Evolutionary conservation across 1,140 invertebrate genomes (phyloP).

Genomic region (Panagrolaimus sp.): DNA sequence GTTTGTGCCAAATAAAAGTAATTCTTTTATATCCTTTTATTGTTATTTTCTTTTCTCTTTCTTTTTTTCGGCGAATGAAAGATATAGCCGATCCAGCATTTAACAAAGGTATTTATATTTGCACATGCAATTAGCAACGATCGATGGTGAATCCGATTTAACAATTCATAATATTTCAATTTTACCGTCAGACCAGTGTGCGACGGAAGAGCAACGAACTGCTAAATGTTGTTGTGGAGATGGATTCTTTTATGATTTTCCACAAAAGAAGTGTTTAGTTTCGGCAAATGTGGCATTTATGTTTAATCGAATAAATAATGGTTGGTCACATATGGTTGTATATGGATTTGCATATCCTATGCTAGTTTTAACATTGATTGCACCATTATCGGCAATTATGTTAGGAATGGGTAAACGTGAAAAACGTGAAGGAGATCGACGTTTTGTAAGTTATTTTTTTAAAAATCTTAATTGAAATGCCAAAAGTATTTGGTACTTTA

Average conservation of each 20-base stretch:
- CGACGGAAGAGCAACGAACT: slow-evolving; percentile 54
- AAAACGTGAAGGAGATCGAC: slow-evolving; percentile 51
- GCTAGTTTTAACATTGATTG: slow-evolving; percentile 50
- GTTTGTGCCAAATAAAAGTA: no score
- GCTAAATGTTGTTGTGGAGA: slow-evolving; percentile 57
- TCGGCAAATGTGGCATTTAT: slow-evolving; percentile 56
- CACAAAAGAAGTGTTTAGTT: slow-evolving; percentile 39
- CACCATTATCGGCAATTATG: slow-evolving; percentile 52
- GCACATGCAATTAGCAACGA: slow-evolving; percentile 26
- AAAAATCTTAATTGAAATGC: no score
- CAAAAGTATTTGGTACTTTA: no score
- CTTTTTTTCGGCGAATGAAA: not conserved
- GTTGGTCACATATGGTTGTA: slow-evolving; percentile 44
- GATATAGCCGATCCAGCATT: not conserved
- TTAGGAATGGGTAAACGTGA: slow-evolving; percentile 57
- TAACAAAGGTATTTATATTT: not conserved
- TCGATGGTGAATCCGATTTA: slow-evolving; percentile 51
- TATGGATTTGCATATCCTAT: slow-evolving; percentile 56
- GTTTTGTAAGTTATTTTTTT: slow-evolving; percentile 44
- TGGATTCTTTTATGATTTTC: slow-evolving; percentile 45
- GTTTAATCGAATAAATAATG: slow-evolving; percentile 44
- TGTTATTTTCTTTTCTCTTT: no score
- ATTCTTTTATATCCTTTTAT: no score
- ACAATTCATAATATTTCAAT: slow-evolving; percentile 58
- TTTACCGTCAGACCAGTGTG: slow-evolving; percentile 55